Evolutionary conservation across 2,797 vertebrate genomes (phyloP), one percentile per base, ranked within the genome.

Genomic region (Microctenopoma stevenorrisi): DNA sequence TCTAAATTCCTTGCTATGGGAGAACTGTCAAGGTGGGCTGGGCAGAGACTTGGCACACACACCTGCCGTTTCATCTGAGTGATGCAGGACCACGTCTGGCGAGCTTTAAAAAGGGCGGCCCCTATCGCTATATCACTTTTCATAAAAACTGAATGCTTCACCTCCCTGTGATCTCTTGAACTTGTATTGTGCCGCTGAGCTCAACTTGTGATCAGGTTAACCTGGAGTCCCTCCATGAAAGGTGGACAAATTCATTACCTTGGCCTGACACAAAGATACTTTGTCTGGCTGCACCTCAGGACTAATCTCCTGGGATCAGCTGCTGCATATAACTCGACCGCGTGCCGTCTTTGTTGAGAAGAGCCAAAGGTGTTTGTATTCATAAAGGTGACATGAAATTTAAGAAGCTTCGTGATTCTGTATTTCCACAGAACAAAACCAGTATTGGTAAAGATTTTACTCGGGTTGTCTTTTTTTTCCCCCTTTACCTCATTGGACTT

Each of bases 401-500:
- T 12, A 38, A 38, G 37, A 7, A 12, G 37, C 3, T 11, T 38
- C 12, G 9, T 38, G 37, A 38, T 38, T 38, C 10, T 38, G 10
- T 12, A 38, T 43, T 43, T 42, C 4, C 12, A 42, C 5, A 13
- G 12, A 14, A 42, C 13, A 15, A 1, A 14, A 14, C 12, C 40
- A 42, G 12, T 13, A 14, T 13, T 15, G 38, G 38, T 40, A 40
- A 13, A 50, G 48, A 43, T 28, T 52, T 47, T 1, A 4, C 1
- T 1, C 2, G n/a, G 22, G 38, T 47, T 5, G 7, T 0, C 6
- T 62, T 42, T 7, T 59, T 90, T 90, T 42, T 42, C 15, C 22
- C 22, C 22, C 22, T 14, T 85, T 90, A 98, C 98, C 93, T 99
- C 98, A 64, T 99, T 97, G 30, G 97, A 98, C 86, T 96, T 99